phyloP scores from a whole-genome alignment of 2,888 invertebrate genomes.

The Temnothorax unifasciatus region DNA sequence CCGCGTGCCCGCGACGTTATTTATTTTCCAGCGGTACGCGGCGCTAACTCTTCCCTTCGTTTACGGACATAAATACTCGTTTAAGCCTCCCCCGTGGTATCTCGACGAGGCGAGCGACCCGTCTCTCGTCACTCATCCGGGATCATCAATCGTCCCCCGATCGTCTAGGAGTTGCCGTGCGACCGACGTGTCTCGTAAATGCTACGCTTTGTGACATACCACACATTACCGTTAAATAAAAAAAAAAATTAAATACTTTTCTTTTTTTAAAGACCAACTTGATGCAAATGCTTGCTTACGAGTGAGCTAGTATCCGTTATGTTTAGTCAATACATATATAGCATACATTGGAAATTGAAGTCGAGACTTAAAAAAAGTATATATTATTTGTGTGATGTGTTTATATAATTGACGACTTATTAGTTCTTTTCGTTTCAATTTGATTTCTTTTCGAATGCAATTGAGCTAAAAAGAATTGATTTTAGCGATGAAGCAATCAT shows the following conservation, averaged over 20 bases:
- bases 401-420: background rate
- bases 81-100: slow-evolving; percentile 73
- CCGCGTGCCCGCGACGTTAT: slow-evolving; percentile 61
- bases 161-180: slow-evolving; percentile 64
- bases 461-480: background rate
- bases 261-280: background rate
- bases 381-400: background rate
- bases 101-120: slow-evolving; percentile 72
- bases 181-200: slow-evolving; percentile 18
- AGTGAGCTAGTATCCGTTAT: background rate
- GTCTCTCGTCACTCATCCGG: slow-evolving; percentile 76
- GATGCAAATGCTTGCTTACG: background rate
- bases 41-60: slow-evolving; percentile 75
- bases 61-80: slow-evolving; percentile 77
- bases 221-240: background rate
- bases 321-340: background rate
- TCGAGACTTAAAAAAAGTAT: background rate
- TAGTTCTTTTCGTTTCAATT: background rate
- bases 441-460: background rate
- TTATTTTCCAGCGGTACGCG: slow-evolving; percentile 69
- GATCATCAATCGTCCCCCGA: slow-evolving; percentile 75
- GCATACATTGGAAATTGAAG: background rate
- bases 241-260: slow-evolving; percentile 55
- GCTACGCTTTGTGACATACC: slow-evolving; percentile 4
- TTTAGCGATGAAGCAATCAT: slow-evolving; percentile 4